Percentiles rank a stretch among this genome's conserved stretches.
Evolutionary conservation across 1,140 invertebrate species (phyloP).

Genomic region (Trichoplusia ni): DNA sequence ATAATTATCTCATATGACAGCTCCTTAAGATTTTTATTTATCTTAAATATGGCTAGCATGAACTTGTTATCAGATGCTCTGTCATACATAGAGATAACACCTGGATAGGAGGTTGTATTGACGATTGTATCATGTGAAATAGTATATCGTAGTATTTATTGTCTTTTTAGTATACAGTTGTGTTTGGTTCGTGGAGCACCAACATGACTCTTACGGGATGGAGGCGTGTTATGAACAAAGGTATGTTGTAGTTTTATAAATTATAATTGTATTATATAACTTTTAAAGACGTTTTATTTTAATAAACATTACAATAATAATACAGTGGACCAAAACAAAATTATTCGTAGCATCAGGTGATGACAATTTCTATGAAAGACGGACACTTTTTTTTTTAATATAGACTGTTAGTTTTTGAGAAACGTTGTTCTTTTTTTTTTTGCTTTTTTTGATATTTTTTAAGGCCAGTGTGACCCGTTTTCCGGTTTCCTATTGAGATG

Average conservation of each 20-base stretch:
- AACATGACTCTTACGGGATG: slow-evolving; percentile 60
- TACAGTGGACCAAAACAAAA: too few relatives aligned
- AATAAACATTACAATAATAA: too few relatives aligned
- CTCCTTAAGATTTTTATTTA: slow-evolving; percentile 1
- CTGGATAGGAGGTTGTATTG: not conserved
- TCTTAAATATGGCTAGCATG: not conserved
- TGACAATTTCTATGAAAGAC: too few relatives aligned
- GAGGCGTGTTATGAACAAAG: slow-evolving; percentile 56
- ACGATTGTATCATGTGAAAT: slow-evolving; percentile 1
- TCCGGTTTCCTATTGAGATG: too few relatives aligned
- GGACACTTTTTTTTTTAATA: too few relatives aligned
- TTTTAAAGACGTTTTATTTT: too few relatives aligned
- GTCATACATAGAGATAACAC: not conserved
- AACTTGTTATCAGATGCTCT: not conserved
- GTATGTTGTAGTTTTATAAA: slow-evolving; percentile 39
- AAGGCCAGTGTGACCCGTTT: too few relatives aligned
- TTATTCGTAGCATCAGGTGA: too few relatives aligned
- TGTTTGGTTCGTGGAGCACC: not conserved
- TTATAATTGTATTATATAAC: not conserved
- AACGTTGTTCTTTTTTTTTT: too few relatives aligned
- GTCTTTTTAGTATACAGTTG: not conserved
- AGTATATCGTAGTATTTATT: not conserved
- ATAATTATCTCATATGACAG: not conserved
- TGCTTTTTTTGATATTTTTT: too few relatives aligned
- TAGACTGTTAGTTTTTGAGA: too few relatives aligned